Evolutionary conservation across 1,140 invertebrate species (phyloP).

Genomic region (Pogonus chalceus): DNA sequence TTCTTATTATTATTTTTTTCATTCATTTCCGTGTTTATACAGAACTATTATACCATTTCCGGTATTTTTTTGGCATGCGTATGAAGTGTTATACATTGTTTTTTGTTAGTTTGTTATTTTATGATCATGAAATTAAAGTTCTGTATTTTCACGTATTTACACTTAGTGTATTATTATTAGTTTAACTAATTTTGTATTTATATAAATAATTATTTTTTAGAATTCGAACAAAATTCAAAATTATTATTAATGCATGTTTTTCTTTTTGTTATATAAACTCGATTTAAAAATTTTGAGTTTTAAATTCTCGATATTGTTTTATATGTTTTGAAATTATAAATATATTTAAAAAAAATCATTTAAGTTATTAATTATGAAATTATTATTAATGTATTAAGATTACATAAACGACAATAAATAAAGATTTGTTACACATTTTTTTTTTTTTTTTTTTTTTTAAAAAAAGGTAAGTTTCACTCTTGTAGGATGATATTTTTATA

Average conservation of each 20-base stretch:
- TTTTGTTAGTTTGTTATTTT: no score
- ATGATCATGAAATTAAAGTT: no score
- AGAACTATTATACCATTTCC: not conserved
- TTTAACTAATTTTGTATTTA: no score
- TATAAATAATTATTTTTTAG: not conserved
- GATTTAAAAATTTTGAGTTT: not conserved
- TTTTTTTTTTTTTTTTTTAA: not conserved
- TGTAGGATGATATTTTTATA: not conserved
- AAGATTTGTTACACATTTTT: not conserved
- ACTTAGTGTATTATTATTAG: no score
- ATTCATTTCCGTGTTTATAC: not conserved
- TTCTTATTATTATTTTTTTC: not conserved
- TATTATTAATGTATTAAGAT: not conserved
- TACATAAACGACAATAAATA: constrained; percentile 7
- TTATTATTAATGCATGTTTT: not conserved
- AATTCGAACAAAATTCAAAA: not conserved
- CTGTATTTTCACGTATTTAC: no score
- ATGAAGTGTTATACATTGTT: not conserved
- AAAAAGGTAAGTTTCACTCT: not conserved
- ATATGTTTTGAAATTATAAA: no score
- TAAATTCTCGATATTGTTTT: no score
- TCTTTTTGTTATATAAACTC: not conserved
- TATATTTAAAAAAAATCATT: no score
- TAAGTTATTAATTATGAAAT: not conserved
- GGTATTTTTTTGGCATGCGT: not conserved